Evolutionary conservation across 1,140 invertebrate genomes (phyloP), one percentile per base, ranked within the genome.

Genomic region (Subanguina moxae): DNA sequence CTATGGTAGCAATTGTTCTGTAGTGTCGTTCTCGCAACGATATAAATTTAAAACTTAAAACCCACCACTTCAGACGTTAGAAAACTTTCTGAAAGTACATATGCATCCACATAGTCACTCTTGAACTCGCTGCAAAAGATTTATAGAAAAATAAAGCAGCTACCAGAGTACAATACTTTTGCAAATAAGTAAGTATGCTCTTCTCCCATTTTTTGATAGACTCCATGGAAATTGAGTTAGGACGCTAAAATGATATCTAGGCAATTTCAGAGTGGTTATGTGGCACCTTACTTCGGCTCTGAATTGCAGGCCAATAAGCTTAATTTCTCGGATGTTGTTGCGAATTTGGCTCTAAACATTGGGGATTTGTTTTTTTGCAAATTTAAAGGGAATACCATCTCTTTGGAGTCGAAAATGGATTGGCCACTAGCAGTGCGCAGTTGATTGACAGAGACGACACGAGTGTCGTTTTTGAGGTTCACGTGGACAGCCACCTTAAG

Each of bases 321-420:
- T 69, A 23, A 81, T 72, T 43, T 82, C 79, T 27, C 73, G 70
- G 15, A 81, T 71, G 48, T 81, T 81, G 38, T 81, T 83, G n/a
- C 56, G 65, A 1, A 76, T 28, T 71, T 81, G 81, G n/a, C 63
- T 57, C 72, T 65, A 67, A 67, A 67, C n/a, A 46, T 42, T 7
- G 5, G 1, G 3, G 27, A 21, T 61, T 3, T 8, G 27, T 32
- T 25, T n/a, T 19, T 61, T 43, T 19, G 13, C 38, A 61, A 61
- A 5, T 61, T 8, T 3, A 32, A 19, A 61, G 27, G 56, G 46
- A 57, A 57, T 42, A 75, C 74, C 23, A 27, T 59, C 23, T 73
- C 72, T 43, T 62, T 57, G 45, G 28, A 61, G 28, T 78, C 73
- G 21, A 76, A 74, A 56, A 76, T 46, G 32, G 78, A 77, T 28